Evolutionary conservation across 2,888 invertebrate genomes (phyloP).

Genomic region (Microplitis manilae): DNA sequence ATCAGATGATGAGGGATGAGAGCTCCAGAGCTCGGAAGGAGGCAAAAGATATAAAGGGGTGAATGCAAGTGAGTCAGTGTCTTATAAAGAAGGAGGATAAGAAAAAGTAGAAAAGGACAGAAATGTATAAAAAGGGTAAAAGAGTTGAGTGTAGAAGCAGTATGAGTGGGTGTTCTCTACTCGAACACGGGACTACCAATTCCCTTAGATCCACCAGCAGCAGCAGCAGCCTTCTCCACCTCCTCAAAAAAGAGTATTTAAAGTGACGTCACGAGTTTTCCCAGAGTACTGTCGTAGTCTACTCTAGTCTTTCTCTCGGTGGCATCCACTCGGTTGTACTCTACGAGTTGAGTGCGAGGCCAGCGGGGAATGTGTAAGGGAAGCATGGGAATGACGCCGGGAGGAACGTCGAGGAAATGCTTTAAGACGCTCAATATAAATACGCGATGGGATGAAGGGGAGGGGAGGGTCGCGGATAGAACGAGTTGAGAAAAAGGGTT

Average conservation of each 20-base stretch:
- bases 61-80: constrained; percentile 36
- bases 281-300: constrained; percentile 1
- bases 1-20: constrained; percentile 21
- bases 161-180: constrained; percentile 42
- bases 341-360: constrained; percentile 44
- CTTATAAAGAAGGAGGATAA: constrained; percentile 36
- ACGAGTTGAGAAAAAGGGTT: constrained; percentile 69
- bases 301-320: constrained; percentile 12
- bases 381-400: constrained; percentile 46
- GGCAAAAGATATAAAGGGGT: constrained; percentile 23
- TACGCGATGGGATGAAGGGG: constrained; percentile 55
- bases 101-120: constrained; percentile 42
- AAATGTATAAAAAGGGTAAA: background rate
- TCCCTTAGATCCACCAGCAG: constrained; percentile 57
- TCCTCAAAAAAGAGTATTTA: constrained; percentile 65
- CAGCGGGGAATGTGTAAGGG: constrained; percentile 40
- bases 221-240: constrained; percentile 43
- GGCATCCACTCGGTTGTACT: constrained; percentile 2
- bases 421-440: constrained; percentile 72
- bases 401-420: constrained; percentile 60
- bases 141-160: constrained; percentile 18
- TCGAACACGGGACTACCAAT: constrained; percentile 57
- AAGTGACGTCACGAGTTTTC: constrained; percentile 65
- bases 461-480: constrained; percentile 22
- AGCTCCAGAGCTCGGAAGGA: constrained; percentile 19